Evolutionary conservation across 1,140 invertebrate genomes (phyloP), one percentile per base, ranked within the genome.

Genomic region (Penaeus japonicus): DNA sequence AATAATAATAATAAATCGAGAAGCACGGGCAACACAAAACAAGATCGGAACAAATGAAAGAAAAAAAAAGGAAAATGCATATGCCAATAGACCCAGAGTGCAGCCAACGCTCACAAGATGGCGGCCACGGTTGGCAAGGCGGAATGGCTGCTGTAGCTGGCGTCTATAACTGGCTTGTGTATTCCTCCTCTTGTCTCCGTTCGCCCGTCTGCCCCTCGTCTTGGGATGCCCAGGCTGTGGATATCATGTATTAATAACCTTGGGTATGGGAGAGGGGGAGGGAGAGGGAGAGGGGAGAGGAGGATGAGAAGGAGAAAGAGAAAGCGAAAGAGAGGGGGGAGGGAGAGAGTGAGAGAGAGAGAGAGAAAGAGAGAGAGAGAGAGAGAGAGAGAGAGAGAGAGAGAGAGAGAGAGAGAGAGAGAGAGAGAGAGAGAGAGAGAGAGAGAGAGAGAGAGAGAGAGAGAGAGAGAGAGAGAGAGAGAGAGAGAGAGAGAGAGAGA

Each of bases 381-480:
- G 39, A 20, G 35, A 17, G n/a, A n/a, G 27, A 79, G 27, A n/a
- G 32, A 39, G 2, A 89, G 39, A 2, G 32, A 47, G 4, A 12
- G 39, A 79, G 15, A 39, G 18, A 53, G 39, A 54, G 22, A 79
- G 12, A 84, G 18, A 80, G 0, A n/a, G 12, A 89, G 17, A 39
- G 27, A 32, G 54, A 3, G 20, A 65, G 30, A 79, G 57, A 30
- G 2, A 89, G 27, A 88, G 20, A 75, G 24, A 70, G 0, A 89
- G 32, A 89, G 24, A 83, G 62, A 87, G 78, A 91, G 80, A 84
- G 83, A 81, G 39, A 57, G 47, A 87, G 30, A 85, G 65, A 35
- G 73, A 91, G 90, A 84, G 82, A 75, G 47, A 62, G 79, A 30
- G 78, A 84, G 78, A 75, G 53, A 87, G 78, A 84, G 90, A 54